These are phyloP conservation scores for Coturnix japonica DNA, from an alignment of 2,113 vertebrate genomes.

Conservation along the genomic window DNA sequence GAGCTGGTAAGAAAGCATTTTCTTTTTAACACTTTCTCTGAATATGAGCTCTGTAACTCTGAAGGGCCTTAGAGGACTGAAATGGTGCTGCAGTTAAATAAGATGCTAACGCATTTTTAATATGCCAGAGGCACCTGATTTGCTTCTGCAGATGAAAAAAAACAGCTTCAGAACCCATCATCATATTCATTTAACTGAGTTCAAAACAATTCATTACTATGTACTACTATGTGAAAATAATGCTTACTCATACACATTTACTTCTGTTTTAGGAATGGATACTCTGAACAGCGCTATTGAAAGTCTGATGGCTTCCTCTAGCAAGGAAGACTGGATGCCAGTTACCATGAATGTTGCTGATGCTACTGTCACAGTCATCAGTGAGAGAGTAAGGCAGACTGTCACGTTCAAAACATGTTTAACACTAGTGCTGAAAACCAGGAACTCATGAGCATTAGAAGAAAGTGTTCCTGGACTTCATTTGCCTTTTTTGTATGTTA, in stretches of 20 bases:
- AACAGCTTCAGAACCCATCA: not conserved
- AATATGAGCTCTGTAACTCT: not conserved
- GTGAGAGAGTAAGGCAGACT: slow-evolving; percentile 83
- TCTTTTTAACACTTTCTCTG: not conserved
- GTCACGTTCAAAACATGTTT: not conserved
- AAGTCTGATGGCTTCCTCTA: slow-evolving; percentile 84
- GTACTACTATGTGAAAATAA: not conserved
- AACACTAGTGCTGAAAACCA: not conserved
- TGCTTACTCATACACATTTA: not conserved
- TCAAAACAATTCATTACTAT: not conserved
- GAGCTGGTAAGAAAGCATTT: not conserved
- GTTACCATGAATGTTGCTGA: slow-evolving; percentile 95
- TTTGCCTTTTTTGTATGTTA: not conserved
- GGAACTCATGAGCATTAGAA: not conserved
- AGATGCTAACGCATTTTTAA: not conserved
- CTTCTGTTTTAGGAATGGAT: slow-evolving; percentile 88
- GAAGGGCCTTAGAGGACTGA: not conserved
- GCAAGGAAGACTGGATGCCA: slow-evolving; percentile 91
- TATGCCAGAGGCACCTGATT: not conserved
- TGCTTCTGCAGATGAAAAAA: not conserved
- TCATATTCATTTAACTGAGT: not conserved
- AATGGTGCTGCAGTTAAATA: not conserved
- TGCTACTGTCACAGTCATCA: slow-evolving; percentile 94
- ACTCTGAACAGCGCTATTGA: slow-evolving; percentile 95
- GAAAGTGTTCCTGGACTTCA: not conserved